Conservation (phyloP, 2,888 invertebrate species). For the Andrena flavipes region DNA sequence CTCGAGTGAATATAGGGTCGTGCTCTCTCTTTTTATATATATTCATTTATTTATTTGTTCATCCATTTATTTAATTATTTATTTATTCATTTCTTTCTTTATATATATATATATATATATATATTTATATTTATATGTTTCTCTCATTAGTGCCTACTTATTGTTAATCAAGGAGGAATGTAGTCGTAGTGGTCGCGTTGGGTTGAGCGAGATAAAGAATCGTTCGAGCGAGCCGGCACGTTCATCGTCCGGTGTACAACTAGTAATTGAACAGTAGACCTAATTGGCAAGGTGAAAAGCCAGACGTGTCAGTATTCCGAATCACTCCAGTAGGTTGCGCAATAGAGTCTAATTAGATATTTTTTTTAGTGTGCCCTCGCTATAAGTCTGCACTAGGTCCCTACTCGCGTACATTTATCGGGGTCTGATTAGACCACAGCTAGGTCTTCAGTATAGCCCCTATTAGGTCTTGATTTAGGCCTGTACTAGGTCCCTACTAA, state of each 20-base stretch:
- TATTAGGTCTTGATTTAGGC: background rate
- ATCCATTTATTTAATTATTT: conserved; percentile 43
- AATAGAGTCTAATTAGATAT: too few species aligned
- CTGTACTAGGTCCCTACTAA: background rate
- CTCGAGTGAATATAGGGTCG: too few species aligned
- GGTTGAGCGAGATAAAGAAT: conserved; percentile 77
- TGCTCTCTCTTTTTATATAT: conserved; percentile 33
- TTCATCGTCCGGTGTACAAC: conserved; percentile 74
- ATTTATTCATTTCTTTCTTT: conserved; percentile 33
- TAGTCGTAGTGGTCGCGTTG: conserved; percentile 79
- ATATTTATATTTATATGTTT: conserved; percentile 64
- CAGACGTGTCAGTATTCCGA: conserved; percentile 22
- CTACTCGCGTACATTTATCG: background rate
- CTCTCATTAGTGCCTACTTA: conserved; percentile 82
- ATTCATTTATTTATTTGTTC: conserved; percentile 40
- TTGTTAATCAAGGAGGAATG: conserved; percentile 82
- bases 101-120: conserved; percentile 51
- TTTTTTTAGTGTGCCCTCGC: background rate
- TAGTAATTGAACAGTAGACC: conserved; percentile 59
- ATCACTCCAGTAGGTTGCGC: too few species aligned
- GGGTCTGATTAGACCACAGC: background rate
- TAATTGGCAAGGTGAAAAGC: conserved; percentile 29
- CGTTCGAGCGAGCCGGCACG: conserved; percentile 76
- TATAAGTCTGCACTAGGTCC: background rate
- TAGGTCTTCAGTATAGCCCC: background rate